Evolutionary conservation across 1,140 invertebrate species (phyloP).

Genomic region (Tetraneura akinire): DNA sequence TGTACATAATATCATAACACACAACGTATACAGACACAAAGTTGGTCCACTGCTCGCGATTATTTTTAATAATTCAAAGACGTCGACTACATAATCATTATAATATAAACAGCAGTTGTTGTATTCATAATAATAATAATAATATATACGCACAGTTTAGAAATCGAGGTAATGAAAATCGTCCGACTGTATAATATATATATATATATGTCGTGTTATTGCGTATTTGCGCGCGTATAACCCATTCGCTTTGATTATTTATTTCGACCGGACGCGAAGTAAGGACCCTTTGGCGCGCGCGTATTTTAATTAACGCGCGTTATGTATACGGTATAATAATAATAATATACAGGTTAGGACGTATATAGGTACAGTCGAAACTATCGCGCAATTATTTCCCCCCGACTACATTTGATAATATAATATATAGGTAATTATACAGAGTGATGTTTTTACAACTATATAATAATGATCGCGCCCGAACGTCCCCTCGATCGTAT

Average conservation of each 20-base stretch:
- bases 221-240: background rate
- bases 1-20: too few species aligned
- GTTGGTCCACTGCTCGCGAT: background rate
- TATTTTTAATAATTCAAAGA: constrained; percentile 32
- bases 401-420: too few species aligned
- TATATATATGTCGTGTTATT: too few species aligned
- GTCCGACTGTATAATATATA: background rate
- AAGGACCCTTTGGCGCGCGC: background rate
- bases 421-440: too few species aligned
- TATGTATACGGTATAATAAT: too few species aligned
- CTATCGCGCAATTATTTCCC: background rate
- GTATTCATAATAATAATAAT: background rate
- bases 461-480: too few species aligned
- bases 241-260: constrained; percentile 35
- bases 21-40: too few species aligned
- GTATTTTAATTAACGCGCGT: constrained; percentile 23
- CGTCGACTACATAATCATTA: background rate
- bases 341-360: too few species aligned
- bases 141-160: background rate
- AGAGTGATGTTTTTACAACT: too few species aligned
- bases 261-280: background rate
- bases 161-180: constrained; percentile 7
- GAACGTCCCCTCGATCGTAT: too few species aligned
- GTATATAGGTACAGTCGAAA: background rate
- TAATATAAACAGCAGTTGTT: too few species aligned